Evolutionary conservation across 2,113 vertebrate species (phyloP).

Genomic region (Triplophysa dalaica): DNA sequence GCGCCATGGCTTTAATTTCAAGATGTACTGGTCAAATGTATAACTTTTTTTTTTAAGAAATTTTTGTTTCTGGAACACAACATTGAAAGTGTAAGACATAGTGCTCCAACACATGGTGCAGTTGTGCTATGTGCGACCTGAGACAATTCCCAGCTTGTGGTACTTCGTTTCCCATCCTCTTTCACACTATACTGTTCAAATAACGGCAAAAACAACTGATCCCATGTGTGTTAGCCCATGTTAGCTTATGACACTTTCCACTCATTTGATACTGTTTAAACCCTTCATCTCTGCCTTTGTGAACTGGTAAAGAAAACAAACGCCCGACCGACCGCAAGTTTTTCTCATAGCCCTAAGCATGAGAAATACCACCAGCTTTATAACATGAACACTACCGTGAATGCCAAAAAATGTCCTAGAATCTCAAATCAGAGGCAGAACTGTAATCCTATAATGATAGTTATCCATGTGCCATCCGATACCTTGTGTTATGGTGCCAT

Average conservation of each 20-base stretch:
- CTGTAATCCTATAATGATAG: neutral
- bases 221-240: too few species aligned
- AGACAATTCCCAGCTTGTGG: too few species aligned
- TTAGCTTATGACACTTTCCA: too few species aligned
- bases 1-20: too few species aligned
- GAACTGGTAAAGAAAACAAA: neutral
- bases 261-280: too few species aligned
- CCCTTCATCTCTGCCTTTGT: neutral
- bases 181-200: too few species aligned
- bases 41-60: too few species aligned
- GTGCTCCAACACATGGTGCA: too few species aligned
- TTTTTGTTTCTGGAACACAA: neutral
- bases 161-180: too few species aligned
- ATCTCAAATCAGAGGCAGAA: slow-evolving; percentile 11
- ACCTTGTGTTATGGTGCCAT: neutral
- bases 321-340: neutral
- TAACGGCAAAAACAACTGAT: too few species aligned
- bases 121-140: too few species aligned
- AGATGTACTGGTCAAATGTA: too few species aligned
- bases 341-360: neutral
- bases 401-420: neutral
- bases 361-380: neutral
- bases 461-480: neutral
- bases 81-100: neutral
- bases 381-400: neutral